Percentiles rank a stretch among this genome's conserved stretches.
Evolutionary conservation across 2,888 invertebrate genomes (phyloP).

Genomic region (Ophion ventricosus): DNA sequence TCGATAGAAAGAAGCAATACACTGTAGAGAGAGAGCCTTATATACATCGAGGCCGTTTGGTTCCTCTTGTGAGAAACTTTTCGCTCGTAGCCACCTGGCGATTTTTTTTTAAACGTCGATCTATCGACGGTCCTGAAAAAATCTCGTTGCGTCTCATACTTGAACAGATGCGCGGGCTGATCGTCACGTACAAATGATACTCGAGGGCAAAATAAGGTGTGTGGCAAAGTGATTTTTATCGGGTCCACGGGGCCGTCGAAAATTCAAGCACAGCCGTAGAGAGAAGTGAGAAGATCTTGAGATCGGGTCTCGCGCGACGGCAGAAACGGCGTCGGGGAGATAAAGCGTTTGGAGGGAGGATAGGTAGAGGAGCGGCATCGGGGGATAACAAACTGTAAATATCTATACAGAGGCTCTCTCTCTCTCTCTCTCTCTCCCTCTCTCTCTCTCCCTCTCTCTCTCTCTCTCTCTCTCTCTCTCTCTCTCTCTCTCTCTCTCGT

Average conservation of each 20-base stretch:
- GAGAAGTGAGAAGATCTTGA: constrained; percentile 44
- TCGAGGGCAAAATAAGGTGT: background rate
- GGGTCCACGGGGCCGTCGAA: constrained; percentile 8
- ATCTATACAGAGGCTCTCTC: constrained; percentile 63
- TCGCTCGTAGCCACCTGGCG: background rate
- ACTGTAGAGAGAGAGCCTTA: background rate
- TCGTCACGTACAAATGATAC: background rate
- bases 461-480: background rate
- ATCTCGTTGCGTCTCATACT: background rate
- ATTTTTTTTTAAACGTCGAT: background rate
- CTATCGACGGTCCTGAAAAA: background rate
- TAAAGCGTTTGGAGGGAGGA: constrained; percentile 9
- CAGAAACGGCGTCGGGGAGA: constrained; percentile 14
- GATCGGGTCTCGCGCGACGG: constrained; percentile 28
- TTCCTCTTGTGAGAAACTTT: background rate
- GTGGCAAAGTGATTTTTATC: background rate
- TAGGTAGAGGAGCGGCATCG: constrained; percentile 67
- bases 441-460: no score
- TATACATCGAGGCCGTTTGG: background rate
- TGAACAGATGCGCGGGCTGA: background rate
- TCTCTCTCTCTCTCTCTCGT: constrained; percentile 11
- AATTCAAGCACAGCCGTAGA: constrained; percentile 33
- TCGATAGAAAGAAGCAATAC: background rate
- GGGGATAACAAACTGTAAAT: constrained; percentile 75
- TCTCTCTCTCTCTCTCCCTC: no score